A percentile compares a stretch with the other conserved stretches of the same genome.
Evolutionary conservation across 2,888 invertebrate genomes (phyloP).

Genomic region (Dexiosoma caninum): DNA sequence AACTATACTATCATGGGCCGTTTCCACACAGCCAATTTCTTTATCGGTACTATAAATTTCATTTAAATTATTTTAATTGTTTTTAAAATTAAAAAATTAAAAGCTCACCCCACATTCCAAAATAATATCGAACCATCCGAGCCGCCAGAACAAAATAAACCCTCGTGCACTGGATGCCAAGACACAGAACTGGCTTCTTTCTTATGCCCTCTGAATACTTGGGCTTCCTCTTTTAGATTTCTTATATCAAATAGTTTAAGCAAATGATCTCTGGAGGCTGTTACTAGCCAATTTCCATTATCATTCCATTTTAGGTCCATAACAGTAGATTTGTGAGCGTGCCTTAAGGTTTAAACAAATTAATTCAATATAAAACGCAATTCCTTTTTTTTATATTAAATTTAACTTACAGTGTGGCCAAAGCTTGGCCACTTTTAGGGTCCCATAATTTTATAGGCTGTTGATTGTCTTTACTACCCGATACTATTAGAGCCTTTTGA

Average conservation of each 20-base stretch:
- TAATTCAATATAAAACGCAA: neutral
- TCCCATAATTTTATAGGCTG: constrained; percentile 99
- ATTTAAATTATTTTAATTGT: neutral
- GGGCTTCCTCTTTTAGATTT: constrained; percentile 95
- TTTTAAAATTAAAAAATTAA: neutral
- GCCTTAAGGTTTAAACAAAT: too few species aligned
- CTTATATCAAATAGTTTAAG: constrained; percentile 98
- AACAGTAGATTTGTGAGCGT: constrained; percentile 99
- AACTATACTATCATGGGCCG: constrained; percentile 99
- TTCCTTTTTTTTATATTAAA: neutral
- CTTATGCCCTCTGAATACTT: constrained; percentile 98
- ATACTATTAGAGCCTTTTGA: constrained; percentile 96
- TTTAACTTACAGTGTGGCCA: constrained; percentile 90
- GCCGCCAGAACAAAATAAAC: constrained; percentile 97
- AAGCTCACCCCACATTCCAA: constrained; percentile 95
- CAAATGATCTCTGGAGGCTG: constrained; percentile 98
- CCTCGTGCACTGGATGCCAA: constrained; percentile 99
- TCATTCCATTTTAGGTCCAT: constrained; percentile 99
- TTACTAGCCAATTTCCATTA: constrained; percentile 99
- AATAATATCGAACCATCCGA: constrained; percentile 99
- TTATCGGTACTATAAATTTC: constrained; percentile 87
- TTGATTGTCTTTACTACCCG: constrained; percentile 99
- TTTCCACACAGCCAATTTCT: constrained; percentile 98
- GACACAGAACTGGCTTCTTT: constrained; percentile 98
- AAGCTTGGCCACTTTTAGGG: constrained; percentile 95